A percentile compares a stretch with the other conserved stretches of the same genome.
phyloP scores from a whole-genome alignment of 2,888 invertebrate species.

The Trissolcus japonicus region DNA sequence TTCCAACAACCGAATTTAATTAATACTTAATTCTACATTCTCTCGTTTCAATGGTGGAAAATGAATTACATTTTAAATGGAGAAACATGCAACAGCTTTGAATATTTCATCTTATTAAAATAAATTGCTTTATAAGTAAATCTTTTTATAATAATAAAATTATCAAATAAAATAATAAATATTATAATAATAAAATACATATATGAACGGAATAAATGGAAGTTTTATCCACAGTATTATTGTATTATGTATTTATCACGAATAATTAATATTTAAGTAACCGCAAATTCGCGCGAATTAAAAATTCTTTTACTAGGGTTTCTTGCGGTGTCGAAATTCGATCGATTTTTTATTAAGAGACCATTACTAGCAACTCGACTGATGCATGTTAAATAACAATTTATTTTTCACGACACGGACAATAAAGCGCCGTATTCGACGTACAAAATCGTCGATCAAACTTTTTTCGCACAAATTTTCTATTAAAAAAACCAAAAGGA shows the following conservation, averaged over 20 bases:
- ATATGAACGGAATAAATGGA: too few species aligned
- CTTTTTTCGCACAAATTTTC: slow-evolving; percentile 3
- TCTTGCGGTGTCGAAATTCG: slow-evolving; percentile 13
- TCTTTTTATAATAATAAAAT: too few species aligned
- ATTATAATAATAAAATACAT: too few species aligned
- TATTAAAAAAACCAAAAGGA: not conserved
- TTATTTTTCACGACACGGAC: slow-evolving; percentile 17
- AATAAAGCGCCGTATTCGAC: not conserved
- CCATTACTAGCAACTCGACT: slow-evolving; percentile 11
- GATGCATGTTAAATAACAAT: slow-evolving; percentile 27
- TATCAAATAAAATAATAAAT: too few species aligned
- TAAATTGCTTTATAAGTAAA: too few species aligned
- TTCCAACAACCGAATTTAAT: not conserved
- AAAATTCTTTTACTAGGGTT: not conserved
- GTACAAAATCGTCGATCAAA: not conserved
- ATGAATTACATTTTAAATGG: too few species aligned
- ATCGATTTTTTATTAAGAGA: slow-evolving; percentile 14
- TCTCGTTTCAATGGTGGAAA: too few species aligned
- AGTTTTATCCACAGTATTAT: too few species aligned
- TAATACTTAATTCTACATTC: too few species aligned
- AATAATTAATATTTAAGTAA: not conserved
- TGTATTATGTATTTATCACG: too few species aligned
- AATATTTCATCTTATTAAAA: too few species aligned
- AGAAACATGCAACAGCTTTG: too few species aligned
- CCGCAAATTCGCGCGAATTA: not conserved